These are phyloP conservation scores for Syndactyla subalaris DNA, from an alignment of 2,797 vertebrate species.

Conservation along the genomic window DNA sequence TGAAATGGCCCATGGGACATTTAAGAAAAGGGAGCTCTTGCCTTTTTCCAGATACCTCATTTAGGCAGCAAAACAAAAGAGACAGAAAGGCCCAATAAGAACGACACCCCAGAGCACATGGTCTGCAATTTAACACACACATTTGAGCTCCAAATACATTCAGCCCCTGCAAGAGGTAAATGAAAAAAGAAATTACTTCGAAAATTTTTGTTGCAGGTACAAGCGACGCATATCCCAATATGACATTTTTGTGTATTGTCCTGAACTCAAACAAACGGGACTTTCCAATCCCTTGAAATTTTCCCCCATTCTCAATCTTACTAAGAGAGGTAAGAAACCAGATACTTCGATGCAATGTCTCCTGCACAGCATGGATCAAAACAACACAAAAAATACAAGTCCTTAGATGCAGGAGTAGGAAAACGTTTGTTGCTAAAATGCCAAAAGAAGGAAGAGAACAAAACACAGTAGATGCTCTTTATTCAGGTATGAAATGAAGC, in stretches of 20 bases:
- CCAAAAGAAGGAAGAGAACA: background rate
- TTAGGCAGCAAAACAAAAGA: constrained; percentile 81
- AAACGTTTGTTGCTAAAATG: background rate
- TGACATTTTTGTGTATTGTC: background rate
- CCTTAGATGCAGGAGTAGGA: background rate
- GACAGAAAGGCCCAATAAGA: constrained; percentile 80
- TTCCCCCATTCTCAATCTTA: background rate
- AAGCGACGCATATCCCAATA: background rate
- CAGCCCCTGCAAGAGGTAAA: constrained; percentile 82
- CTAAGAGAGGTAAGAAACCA: background rate
- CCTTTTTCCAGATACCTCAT: constrained; percentile 82
- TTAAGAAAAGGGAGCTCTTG: constrained; percentile 78
- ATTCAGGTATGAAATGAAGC: constrained; percentile 17
- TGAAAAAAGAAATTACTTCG: constrained; percentile 71
- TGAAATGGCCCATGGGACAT: constrained; percentile 75
- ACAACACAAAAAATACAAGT: background rate
- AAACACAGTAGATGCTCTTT: background rate
- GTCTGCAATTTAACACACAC: constrained; percentile 75
- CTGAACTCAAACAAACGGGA: background rate
- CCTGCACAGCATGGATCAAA: background rate
- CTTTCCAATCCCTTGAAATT: background rate
- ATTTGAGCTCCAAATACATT: constrained; percentile 77
- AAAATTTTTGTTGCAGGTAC: constrained; percentile 12
- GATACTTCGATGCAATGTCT: background rate
- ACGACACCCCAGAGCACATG: constrained; percentile 64